Conservation (phyloP, 2,113 vertebrate genomes). For the Labeo catla region DNA sequence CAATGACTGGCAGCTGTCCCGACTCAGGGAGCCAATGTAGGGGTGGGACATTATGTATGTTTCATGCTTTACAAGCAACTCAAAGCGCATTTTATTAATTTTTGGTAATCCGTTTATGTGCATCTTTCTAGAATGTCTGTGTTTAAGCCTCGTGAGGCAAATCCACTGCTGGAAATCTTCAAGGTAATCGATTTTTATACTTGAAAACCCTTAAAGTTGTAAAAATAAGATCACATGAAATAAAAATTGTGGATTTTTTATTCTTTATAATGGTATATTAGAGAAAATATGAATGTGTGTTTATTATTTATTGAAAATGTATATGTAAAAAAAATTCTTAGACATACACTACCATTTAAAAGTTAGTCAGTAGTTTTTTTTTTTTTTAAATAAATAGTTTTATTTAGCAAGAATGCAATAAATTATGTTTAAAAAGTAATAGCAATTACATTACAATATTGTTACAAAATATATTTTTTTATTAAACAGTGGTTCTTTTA, state of each 20-base stretch:
- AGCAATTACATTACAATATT: background rate
- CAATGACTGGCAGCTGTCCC: slow-evolving; percentile 46
- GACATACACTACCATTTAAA: too few relatives aligned
- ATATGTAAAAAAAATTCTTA: background rate
- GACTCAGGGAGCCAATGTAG: background rate
- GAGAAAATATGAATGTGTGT: background rate
- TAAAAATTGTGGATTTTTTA: background rate
- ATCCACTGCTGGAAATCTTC: slow-evolving; percentile 45
- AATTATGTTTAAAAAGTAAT: background rate
- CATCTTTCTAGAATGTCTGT: slow-evolving; percentile 62
- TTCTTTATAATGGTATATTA: background rate
- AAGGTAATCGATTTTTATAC: slow-evolving; percentile 60
- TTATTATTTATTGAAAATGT: background rate
- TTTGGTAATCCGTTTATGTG: slow-evolving; percentile 73
- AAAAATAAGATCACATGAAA: background rate
- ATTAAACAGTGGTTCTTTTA: background rate
- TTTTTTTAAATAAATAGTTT: background rate
- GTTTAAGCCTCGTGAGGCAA: slow-evolving; percentile 52
- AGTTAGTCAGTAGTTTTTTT: background rate
- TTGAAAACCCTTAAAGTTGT: slow-evolving; percentile 44
- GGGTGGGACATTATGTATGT: slow-evolving; percentile 51
- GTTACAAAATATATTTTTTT: too few relatives aligned
- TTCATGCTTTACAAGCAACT: slow-evolving; percentile 67
- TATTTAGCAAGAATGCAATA: background rate
- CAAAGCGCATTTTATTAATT: slow-evolving; percentile 71